Conservation (phyloP, 2,888 invertebrate species). For the Syrphus vitripennis region DNA sequence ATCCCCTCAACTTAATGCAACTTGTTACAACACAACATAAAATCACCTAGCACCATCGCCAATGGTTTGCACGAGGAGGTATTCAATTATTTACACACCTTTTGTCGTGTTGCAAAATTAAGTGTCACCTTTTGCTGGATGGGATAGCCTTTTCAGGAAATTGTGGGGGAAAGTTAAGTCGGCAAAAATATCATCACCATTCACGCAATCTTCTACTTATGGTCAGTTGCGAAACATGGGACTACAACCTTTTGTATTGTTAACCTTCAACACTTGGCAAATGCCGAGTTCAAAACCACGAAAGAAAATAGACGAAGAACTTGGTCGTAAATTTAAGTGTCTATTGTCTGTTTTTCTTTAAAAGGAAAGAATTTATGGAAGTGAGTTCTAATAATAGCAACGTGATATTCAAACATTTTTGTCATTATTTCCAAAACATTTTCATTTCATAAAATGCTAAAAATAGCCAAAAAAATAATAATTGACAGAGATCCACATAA, state of each 20-base stretch:
- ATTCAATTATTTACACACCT: conserved; percentile 68
- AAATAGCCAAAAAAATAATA: too few relatives aligned
- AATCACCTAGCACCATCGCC: not conserved
- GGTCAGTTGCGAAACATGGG: not conserved
- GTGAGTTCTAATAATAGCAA: too few relatives aligned
- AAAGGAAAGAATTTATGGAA: too few relatives aligned
- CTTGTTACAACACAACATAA: not conserved
- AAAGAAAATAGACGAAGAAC: conserved; percentile 1
- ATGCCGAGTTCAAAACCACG: not conserved
- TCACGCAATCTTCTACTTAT: conserved; percentile 63
- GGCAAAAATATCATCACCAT: conserved; percentile 54
- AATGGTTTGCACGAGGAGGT: not conserved
- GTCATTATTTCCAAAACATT: too few relatives aligned
- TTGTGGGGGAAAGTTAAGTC: not conserved
- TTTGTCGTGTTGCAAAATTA: conserved; percentile 63
- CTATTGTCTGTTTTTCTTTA: conserved; percentile 37
- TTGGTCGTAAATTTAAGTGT: conserved; percentile 63
- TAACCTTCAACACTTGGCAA: not conserved
- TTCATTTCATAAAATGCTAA: too few relatives aligned
- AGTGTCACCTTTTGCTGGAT: conserved; percentile 60
- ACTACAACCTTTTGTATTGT: not conserved
- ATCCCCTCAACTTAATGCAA: not conserved
- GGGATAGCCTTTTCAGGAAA: conserved; percentile 15
- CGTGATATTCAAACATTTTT: too few relatives aligned
- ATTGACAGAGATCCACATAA: too few relatives aligned